Conservation (phyloP, 2,888 invertebrate genomes). For the Tuta absoluta region DNA sequence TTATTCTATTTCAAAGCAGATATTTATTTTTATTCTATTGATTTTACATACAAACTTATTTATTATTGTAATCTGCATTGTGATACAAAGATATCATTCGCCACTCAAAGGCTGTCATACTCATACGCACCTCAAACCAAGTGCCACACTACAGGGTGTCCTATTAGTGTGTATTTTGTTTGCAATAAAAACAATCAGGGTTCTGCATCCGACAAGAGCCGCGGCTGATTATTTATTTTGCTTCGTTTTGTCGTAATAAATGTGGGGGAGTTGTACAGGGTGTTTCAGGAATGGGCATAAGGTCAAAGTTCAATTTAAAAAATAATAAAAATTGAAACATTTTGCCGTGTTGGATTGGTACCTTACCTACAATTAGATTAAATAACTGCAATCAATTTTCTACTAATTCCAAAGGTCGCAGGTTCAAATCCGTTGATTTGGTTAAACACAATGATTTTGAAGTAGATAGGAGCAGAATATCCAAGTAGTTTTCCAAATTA, state of each 20-base stretch:
- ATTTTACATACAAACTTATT: no score
- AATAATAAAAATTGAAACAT: not conserved
- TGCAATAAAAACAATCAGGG: constrained; percentile 65
- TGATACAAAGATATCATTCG: constrained; percentile 1
- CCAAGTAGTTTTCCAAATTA: no score
- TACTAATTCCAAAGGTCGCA: no score
- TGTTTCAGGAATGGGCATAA: constrained; percentile 34
- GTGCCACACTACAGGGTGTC: constrained; percentile 20
- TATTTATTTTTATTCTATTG: no score
- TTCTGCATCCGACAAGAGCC: constrained; percentile 65
- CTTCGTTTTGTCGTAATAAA: constrained; percentile 63
- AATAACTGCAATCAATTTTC: no score
- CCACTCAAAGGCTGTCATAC: constrained; percentile 14
- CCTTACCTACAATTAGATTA: no score
- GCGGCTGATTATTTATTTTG: constrained; percentile 69
- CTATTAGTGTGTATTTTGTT: constrained; percentile 68
- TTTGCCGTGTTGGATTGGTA: no score
- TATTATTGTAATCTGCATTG: not conserved
- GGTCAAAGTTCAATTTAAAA: no score
- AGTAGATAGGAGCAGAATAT: no score
- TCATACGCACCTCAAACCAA: constrained; percentile 8
- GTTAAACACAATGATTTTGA: no score
- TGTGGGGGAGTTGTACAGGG: constrained; percentile 52
- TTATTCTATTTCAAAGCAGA: no score
- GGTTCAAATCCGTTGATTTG: no score